Base-by-base conservation (phyloP, 2,113 vertebrate species). In the Mastomys coucha region DNA sequence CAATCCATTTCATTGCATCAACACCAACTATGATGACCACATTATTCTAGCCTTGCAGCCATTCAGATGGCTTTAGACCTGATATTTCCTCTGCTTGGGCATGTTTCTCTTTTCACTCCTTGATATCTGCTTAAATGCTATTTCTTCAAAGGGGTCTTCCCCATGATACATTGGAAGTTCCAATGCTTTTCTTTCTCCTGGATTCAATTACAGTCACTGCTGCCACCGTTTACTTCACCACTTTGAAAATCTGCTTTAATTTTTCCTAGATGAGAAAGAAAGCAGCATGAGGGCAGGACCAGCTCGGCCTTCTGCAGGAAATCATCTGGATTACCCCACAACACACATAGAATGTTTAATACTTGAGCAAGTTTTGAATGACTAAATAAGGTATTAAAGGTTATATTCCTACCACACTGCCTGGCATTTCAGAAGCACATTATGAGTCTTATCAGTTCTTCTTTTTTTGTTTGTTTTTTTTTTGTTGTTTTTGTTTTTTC, bases 111-210 rank as follows among this genome's bases (percentile, higher is more conserved):
- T 22, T 53, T 14, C 11, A 2, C 3, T 1, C 1, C 13, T 75
- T 49, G 20, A 6, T 0, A 28, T 91, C 67, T 28, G 8, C 9
- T 84, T 67, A 45, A 87, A 84, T 53, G 7, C 9, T 14, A 10
- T 14, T n/a, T 89, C 31, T 67, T 96, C 63, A 33, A 24, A 90
- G 90, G 86, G 14, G 39, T 56, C 63, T 76, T 89, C n/a, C 77
- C 39, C 60, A 73, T n/a, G 0, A 12, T 13, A 39, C 28, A 22
- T 60, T 53, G 4, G 4, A 28, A 9, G 45, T 22, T 14, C 36
- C 22, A 58, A 2, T 0, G 45, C 60, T 31, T n/a, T 56, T 75
- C 42, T 22, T 45, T 58, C 65, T 89, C 56, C 65, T 70, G 14
- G 28, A 63, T 93, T 90, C 42, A 80, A 72, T n/a, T 75, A 28